Evolutionary conservation across 2,113 vertebrate genomes (phyloP).

Genomic region (Zosterops hypoxanthus): DNA sequence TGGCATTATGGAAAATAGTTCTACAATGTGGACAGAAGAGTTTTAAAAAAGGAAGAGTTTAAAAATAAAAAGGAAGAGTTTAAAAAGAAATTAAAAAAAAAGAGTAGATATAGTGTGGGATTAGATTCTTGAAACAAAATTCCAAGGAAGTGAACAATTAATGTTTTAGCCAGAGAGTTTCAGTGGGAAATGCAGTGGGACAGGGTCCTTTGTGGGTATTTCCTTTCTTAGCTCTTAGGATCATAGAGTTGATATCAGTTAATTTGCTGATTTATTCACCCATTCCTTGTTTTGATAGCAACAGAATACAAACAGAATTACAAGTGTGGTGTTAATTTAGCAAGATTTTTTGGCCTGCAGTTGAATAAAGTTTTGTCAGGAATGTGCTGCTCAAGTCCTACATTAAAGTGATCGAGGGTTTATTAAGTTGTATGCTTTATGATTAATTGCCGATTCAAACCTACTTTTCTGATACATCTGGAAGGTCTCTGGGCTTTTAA

Average conservation of each 20-base stretch:
- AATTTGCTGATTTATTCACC: not conserved
- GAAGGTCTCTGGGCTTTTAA: not conserved
- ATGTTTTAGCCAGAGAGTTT: not conserved
- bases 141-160: not conserved
- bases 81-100: not conserved
- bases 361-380: not conserved
- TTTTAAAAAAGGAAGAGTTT: not conserved
- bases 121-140: not conserved
- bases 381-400: not conserved
- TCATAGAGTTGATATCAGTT: not conserved
- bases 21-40: not conserved
- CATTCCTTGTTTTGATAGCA: not conserved
- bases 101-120: not conserved
- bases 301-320: not conserved
- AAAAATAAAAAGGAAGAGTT: not conserved
- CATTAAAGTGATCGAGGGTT: not conserved
- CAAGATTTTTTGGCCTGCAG: not conserved
- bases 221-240: not conserved
- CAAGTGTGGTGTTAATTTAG: not conserved
- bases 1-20: not conserved
- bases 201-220: not conserved
- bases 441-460: not conserved
- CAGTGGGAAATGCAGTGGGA: not conserved
- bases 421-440: not conserved
- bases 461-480: not conserved